Conservation (phyloP, 2,888 invertebrate genomes). For the Epistrophe grossulariae region DNA sequence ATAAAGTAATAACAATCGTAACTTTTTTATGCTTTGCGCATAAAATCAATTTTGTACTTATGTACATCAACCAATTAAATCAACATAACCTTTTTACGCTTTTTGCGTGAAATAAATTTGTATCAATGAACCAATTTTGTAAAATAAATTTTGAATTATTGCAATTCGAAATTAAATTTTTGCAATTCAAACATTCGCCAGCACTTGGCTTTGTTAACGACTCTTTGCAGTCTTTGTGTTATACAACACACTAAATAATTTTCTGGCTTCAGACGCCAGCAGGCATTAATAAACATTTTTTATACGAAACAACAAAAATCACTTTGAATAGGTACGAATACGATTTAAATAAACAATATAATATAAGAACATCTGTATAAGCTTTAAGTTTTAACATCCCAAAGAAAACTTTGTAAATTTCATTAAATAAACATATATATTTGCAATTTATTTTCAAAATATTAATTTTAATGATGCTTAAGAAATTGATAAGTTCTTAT, state of each 20-base stretch:
- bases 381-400: not conserved
- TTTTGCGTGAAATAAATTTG: too few species aligned
- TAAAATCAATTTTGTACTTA: conserved; percentile 21
- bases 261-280: conserved; percentile 62
- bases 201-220: conserved; percentile 64
- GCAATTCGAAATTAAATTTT: not conserved
- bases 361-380: not conserved
- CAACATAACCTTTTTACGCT: too few species aligned
- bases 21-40: not conserved
- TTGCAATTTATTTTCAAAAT: conserved; percentile 14
- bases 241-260: conserved; percentile 11
- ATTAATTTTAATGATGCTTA: not conserved
- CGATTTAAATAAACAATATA: conserved; percentile 24
- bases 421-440: not conserved
- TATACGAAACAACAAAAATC: conserved; percentile 25
- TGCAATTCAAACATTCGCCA: conserved; percentile 55
- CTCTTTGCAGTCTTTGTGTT: conserved; percentile 22
- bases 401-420: not conserved
- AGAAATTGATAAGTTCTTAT: not conserved
- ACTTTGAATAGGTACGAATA: conserved; percentile 66
- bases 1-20: conserved; percentile 29
- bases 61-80: not conserved
- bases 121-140: too few species aligned
- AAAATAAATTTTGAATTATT: conserved; percentile 24
- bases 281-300: conserved; percentile 34